Conservation (phyloP, 2,113 vertebrate genomes). For the Chroicocephalus ridibundus region DNA sequence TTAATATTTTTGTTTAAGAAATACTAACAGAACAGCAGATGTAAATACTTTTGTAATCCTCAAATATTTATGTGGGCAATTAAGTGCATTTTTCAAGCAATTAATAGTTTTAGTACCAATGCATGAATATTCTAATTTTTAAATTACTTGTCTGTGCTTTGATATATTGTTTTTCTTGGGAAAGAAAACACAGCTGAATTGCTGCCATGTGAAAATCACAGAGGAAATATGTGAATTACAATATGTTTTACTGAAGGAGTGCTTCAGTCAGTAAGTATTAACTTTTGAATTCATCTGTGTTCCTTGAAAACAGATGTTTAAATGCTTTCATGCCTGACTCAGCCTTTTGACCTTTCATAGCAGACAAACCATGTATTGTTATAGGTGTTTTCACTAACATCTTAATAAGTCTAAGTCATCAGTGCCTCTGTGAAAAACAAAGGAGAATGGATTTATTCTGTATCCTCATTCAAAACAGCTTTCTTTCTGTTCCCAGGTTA, state of each 20-base stretch:
- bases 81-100: not conserved
- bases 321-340: not conserved
- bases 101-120: not conserved
- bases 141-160: not conserved
- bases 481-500: not conserved
- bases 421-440: not conserved
- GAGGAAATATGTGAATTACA: not conserved
- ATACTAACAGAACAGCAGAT: not conserved
- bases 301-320: conserved; percentile 13
- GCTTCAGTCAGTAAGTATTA: not conserved
- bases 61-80: not conserved
- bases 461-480: not conserved
- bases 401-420: not conserved
- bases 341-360: not conserved
- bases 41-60: not conserved
- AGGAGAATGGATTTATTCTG: not conserved
- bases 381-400: not conserved
- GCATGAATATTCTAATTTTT: not conserved
- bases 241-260: not conserved
- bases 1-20: not conserved
- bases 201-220: not conserved
- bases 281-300: not conserved
- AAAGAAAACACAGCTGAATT: not conserved
- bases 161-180: not conserved
- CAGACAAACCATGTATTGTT: not conserved